Evolutionary conservation across 92 coral and sea anemone species (phyloP).

Genomic region (Umimayanthus chanpuru): DNA sequence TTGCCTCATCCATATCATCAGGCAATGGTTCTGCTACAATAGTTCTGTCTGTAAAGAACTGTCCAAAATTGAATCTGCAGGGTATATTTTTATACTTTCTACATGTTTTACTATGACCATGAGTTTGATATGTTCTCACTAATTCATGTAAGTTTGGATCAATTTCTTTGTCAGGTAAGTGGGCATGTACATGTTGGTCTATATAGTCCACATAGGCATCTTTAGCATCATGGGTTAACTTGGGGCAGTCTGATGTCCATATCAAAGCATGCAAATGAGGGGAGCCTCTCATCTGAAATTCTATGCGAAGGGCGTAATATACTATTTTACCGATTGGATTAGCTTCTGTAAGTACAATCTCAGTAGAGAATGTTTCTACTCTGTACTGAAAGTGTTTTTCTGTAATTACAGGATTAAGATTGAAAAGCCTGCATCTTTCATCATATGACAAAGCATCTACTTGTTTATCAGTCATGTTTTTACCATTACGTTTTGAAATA

Average conservation of each 20-base stretch:
- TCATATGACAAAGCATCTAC: constrained; percentile 45
- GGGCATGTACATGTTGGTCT: constrained; percentile 53
- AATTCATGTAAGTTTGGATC: constrained; percentile 54
- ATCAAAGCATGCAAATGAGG: constrained; percentile 60
- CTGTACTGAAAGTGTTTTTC: constrained; percentile 56
- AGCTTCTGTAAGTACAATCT: not conserved
- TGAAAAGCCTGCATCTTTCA: constrained; percentile 38
- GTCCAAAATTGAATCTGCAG: constrained; percentile 77
- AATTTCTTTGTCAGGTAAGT: constrained; percentile 51
- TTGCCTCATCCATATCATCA: constrained; percentile 55
- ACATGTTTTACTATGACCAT: constrained; percentile 67
- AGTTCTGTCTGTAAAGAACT: constrained; percentile 72
- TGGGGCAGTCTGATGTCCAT: constrained; percentile 59
- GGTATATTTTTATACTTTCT: constrained; percentile 66
- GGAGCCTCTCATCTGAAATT: too few relatives aligned
- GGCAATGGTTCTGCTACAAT: constrained; percentile 70
- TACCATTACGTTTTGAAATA: constrained; percentile 19
- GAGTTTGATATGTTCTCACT: constrained; percentile 62
- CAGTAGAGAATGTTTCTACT: constrained; percentile 9
- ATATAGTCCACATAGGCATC: constrained; percentile 39
- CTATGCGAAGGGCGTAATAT: not conserved
- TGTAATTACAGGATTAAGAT: constrained; percentile 48
- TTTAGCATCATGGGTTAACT: constrained; percentile 34
- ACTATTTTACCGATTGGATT: too few relatives aligned
- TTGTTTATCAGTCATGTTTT: constrained; percentile 37